Evolutionary conservation across 2,888 invertebrate genomes (phyloP).

Genomic region (Cosmia pyralina): DNA sequence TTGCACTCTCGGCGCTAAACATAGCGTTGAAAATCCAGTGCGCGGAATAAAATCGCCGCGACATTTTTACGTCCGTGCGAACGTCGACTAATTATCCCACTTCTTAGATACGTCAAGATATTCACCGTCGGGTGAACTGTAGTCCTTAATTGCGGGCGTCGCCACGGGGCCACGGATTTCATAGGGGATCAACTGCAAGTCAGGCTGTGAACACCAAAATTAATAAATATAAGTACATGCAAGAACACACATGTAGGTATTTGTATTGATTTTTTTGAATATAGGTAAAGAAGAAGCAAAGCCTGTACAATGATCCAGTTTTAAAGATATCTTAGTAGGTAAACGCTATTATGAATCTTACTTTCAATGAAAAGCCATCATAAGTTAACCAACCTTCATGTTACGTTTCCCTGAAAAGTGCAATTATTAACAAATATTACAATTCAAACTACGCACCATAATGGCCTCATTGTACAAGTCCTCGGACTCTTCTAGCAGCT

Average conservation of each 20-base stretch:
- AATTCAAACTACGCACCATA: slow-evolving; percentile 87
- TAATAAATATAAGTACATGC: background rate
- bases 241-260: background rate
- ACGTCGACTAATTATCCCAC: slow-evolving; percentile 93
- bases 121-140: slow-evolving; percentile 96
- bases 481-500: slow-evolving; percentile 94
- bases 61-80: no score
- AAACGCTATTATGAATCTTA: background rate
- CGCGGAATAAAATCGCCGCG: no score
- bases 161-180: slow-evolving; percentile 93
- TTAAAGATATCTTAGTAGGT: background rate
- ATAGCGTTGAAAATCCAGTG: no score
- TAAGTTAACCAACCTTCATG: background rate
- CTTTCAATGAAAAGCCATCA: background rate
- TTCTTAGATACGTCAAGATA: slow-evolving; percentile 95
- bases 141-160: slow-evolving; percentile 95
- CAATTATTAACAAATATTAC: background rate
- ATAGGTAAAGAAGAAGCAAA: background rate
- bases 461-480: slow-evolving; percentile 97
- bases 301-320: background rate
- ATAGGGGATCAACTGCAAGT: slow-evolving; percentile 93
- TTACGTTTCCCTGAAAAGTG: background rate
- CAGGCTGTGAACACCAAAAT: slow-evolving; percentile 90
- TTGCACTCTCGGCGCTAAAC: no score
- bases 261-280: background rate